Evolutionary conservation across 2,797 vertebrate species (phyloP).

Genomic region (Lutjanus campechanus): DNA sequence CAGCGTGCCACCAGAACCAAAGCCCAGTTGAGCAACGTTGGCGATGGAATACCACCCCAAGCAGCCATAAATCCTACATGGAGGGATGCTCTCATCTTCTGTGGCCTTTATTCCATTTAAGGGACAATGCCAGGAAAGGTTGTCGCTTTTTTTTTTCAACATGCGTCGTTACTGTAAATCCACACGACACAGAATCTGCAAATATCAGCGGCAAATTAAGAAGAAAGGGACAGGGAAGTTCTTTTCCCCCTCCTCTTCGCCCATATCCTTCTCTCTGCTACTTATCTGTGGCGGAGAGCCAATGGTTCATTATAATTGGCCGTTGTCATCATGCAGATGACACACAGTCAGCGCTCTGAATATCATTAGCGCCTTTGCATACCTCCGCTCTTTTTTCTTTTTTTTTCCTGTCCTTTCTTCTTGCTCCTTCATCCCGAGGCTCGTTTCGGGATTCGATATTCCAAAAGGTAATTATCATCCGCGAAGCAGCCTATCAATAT

Average conservation of each 20-base stretch:
- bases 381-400: conserved; percentile 77
- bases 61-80: conserved; percentile 76
- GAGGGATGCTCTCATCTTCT: conserved; percentile 71
- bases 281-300: conserved; percentile 83
- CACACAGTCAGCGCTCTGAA: conserved; percentile 85
- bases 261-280: conserved; percentile 75
- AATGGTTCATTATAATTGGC: conserved; percentile 89
- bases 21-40: conserved; percentile 65
- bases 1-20: conserved; percentile 66
- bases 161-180: conserved; percentile 81
- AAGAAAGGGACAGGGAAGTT: conserved; percentile 81
- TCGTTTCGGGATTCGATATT: conserved; percentile 81
- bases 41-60: conserved; percentile 74
- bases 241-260: conserved; percentile 73
- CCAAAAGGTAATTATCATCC: conserved; percentile 89
- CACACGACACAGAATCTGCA: conserved; percentile 71
- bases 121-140: conserved; percentile 68
- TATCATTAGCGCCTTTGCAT: conserved; percentile 88
- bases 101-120: conserved; percentile 77
- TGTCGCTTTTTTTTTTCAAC: conserved; percentile 61
- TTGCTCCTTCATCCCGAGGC: conserved; percentile 76
- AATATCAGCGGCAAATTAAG: conserved; percentile 82
- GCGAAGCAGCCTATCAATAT: conserved; percentile 84
- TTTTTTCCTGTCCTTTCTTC: conserved; percentile 74
- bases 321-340: conserved; percentile 89